Evolutionary conservation across 2,113 vertebrate species (phyloP), one percentile per base, ranked within the genome.

Genomic region (Sander vitreus): DNA sequence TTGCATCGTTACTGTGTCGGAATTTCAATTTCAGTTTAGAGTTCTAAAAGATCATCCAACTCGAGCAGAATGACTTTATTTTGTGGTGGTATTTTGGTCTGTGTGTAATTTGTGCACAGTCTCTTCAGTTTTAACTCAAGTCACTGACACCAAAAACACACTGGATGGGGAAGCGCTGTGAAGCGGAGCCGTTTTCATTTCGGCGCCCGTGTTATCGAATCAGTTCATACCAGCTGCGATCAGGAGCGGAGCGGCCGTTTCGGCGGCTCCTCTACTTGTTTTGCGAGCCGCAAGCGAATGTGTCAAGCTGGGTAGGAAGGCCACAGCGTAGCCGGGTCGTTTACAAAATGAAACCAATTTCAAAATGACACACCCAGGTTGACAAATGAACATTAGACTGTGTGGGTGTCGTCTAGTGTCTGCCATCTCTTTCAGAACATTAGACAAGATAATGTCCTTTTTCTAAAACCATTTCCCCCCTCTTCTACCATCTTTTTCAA

Each of bases 401-500:
- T 27, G 54, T 57, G n/a, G 39, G 25, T 6, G 25, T 76, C 6
- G 1, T 76, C 65, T 27, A 33, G 45, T 27, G 18, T 64, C 47
- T n/a, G 30, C 0, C 0, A 10, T 71, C 54, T 66, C 30, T 57
- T 12, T 36, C 10, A 23, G 3, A 59, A 33, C 27, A 39, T 76
- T 30, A n/a, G 25, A 71, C n/a, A 9, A 30, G 64, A 77, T 71
- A n/a, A 33, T 51, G 48, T 76, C 18, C 7, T 14, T 1, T 66
- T 25, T 68, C 47, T 79, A 1, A 78, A 74, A 15, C 1, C 2
- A 3, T 50, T 66, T 48, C n/a, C 39, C 16, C n/a, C 14, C 19
- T 70, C 13, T 0, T 30, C 5, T 54, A 0, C 36, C 19, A 0
- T 25, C 5, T 73, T 80, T 23, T 83, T 91, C 89, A 66, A 99